Evolutionary conservation across 2,888 invertebrate species (phyloP).

Genomic region (Hermaeophaga mercurialis): DNA sequence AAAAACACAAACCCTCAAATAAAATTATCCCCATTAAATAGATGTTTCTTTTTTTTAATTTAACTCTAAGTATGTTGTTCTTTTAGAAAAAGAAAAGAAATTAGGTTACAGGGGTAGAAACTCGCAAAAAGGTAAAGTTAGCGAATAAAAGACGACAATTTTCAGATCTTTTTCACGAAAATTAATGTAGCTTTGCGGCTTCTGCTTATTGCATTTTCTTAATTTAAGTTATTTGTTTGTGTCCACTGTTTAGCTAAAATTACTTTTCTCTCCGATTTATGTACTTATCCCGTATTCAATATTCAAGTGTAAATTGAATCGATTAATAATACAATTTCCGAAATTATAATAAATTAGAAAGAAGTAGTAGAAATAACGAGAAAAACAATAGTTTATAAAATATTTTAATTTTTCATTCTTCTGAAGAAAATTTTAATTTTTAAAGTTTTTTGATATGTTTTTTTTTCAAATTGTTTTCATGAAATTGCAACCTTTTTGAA

Average conservation of each 20-base stretch:
- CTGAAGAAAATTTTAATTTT: too few species aligned
- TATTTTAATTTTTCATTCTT: too few species aligned
- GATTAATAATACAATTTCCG: too few species aligned
- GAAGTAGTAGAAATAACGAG: too few species aligned
- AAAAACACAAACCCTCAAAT: too few species aligned
- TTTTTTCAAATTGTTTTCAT: too few species aligned
- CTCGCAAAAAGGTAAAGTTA: slow-evolving; percentile 17
- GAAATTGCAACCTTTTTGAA: too few species aligned
- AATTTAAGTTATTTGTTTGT: slow-evolving; percentile 19
- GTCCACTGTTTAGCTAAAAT: slow-evolving; percentile 15
- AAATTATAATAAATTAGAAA: too few species aligned
- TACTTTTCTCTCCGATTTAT: background rate
- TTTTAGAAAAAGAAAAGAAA: slow-evolving; percentile 8
- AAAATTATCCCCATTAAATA: slow-evolving; percentile 1
- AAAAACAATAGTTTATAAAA: too few species aligned
- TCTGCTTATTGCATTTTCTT: slow-evolving; percentile 21
- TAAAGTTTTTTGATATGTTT: too few species aligned
- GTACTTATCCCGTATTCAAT: too few species aligned
- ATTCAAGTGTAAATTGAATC: too few species aligned
- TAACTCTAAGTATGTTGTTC: slow-evolving; percentile 2
- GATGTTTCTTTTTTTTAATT: slow-evolving; percentile 5
- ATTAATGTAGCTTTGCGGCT: slow-evolving; percentile 25
- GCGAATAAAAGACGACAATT: slow-evolving; percentile 24
- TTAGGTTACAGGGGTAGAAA: slow-evolving; percentile 9
- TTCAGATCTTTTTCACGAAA: slow-evolving; percentile 16